These are phyloP conservation scores for Cyaniris semiargus DNA, from an alignment of 2,888 invertebrate species.

Conservation along the genomic window DNA sequence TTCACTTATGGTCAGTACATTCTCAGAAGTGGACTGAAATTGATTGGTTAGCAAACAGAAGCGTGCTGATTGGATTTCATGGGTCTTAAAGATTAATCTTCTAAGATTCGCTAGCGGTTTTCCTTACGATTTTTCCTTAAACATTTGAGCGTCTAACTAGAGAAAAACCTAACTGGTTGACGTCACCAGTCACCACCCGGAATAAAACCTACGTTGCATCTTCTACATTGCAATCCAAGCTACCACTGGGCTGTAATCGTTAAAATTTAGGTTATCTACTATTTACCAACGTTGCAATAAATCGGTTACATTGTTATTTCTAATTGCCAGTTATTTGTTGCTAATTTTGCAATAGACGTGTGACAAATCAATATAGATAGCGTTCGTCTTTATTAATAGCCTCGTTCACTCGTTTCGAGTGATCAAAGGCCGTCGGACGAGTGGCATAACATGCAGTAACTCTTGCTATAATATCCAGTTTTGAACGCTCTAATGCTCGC, in stretches of 20 bases:
- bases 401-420: not conserved
- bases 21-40: not conserved
- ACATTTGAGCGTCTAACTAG: not conserved
- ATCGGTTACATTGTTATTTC: not conserved
- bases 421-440: not conserved
- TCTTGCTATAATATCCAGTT: conserved; percentile 14
- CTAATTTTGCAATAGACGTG: conserved; percentile 8
- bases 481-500: conserved; percentile 19
- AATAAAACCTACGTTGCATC: not conserved
- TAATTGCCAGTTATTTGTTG: not conserved
- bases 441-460: conserved; percentile 25
- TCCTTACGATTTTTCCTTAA: not conserved
- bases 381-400: conserved; percentile 2
- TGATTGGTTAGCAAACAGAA: not conserved
- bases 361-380: conserved; percentile 19
- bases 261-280: not conserved
- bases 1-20: not conserved
- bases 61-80: not conserved
- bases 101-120: not conserved
- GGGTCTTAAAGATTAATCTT: not conserved
- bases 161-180: not conserved
- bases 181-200: not conserved
- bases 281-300: not conserved
- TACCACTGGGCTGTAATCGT: not conserved
- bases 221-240: not conserved